Evolutionary conservation across 2,113 vertebrate species (phyloP), one percentile per base, ranked within the genome.

Genomic region (Toxotes chatareus): DNA sequence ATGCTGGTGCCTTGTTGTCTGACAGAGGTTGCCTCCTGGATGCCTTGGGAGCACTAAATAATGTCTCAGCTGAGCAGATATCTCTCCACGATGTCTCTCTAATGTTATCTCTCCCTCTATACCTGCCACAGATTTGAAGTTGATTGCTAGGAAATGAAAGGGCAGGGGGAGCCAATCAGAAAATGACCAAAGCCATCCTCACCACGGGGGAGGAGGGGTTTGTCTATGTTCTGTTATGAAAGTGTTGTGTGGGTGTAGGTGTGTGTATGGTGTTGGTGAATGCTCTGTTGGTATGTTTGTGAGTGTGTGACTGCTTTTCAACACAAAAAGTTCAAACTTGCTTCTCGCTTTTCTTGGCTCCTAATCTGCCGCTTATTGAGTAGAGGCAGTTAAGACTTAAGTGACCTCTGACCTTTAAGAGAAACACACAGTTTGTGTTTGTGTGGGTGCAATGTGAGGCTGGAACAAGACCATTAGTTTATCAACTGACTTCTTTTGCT

Each of bases 121-220:
- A 79, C 80, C 71, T 82, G 83, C 86, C 81, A 79, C 66, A 79
- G 85, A 93, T 89, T 27, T 86, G 80, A 86, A 87, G 91, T 36
- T 80, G 90, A 93, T 89, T 90, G 88, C 86, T 73, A 21, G 89
- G 90, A 92, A 92, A 93, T 93, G 89, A 92, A 91, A 93, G 87
- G 88, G 83, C 76, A 83, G 80, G 17, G 60, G 69, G 57, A 85
- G 80, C 82, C 85, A 81, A 90, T 87, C 86, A 89, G 76, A 79
- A 74, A 86, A 85, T 74, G 83, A 83, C 86, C 85, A 80, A 78
- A 81, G 80, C 53, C 56, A 23, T 42, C 74, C 66, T 73, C 82
- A 36, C 44, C 19, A 19, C 11, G 51, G 27, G 53, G 9, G 46
- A 70, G 36, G 46, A 27, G 64, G 47, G 46, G 44, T 46, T 34